A percentile compares a stretch with the other conserved stretches of the same genome.
These are phyloP conservation scores for Limonius californicus DNA, from an alignment of 1,140 invertebrate species.

Conservation along the genomic window DNA sequence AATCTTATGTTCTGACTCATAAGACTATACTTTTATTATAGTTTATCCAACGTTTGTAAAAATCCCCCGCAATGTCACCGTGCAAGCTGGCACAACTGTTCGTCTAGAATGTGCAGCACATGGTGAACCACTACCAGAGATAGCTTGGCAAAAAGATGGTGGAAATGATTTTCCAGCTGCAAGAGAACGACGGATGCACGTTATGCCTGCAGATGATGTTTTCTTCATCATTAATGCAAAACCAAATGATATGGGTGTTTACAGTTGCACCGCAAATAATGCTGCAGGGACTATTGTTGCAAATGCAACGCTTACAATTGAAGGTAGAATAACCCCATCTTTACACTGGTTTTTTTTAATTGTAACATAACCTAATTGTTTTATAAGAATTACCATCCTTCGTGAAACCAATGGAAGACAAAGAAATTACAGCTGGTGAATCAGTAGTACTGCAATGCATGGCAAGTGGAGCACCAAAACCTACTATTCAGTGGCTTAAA, in stretches of 20 bases:
- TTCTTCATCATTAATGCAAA: constrained; percentile 92
- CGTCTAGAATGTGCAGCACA: constrained; percentile 85
- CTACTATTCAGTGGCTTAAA: constrained; percentile 86
- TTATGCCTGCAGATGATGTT: constrained; percentile 85
- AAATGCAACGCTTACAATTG: constrained; percentile 85
- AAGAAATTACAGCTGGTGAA: constrained; percentile 71
- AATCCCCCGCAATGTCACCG: constrained; percentile 78
- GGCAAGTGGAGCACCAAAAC: constrained; percentile 79
- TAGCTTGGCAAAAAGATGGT: constrained; percentile 92
- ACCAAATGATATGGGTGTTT: constrained; percentile 82
- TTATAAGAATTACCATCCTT: constrained; percentile 75
- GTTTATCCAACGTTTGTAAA: constrained; percentile 86
- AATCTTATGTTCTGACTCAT: too few species aligned
- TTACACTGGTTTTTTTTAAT: background rate
- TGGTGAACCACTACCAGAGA: constrained; percentile 84
- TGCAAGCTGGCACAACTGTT: constrained; percentile 81
- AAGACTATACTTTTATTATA: constrained; percentile 42
- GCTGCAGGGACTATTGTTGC: constrained; percentile 78
- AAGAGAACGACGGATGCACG: constrained; percentile 85
- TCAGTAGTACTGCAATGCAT: constrained; percentile 85
- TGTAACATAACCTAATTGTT: constrained; percentile 7
- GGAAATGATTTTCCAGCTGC: constrained; percentile 94
- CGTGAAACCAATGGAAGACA: constrained; percentile 79
- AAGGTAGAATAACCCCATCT: too few species aligned
- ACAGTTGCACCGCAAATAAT: constrained; percentile 92